A percentile compares a stretch with the other conserved stretches of the same genome.
Evolutionary conservation across 1,140 invertebrate genomes (phyloP).

Genomic region (Diorhabda sublineata): DNA sequence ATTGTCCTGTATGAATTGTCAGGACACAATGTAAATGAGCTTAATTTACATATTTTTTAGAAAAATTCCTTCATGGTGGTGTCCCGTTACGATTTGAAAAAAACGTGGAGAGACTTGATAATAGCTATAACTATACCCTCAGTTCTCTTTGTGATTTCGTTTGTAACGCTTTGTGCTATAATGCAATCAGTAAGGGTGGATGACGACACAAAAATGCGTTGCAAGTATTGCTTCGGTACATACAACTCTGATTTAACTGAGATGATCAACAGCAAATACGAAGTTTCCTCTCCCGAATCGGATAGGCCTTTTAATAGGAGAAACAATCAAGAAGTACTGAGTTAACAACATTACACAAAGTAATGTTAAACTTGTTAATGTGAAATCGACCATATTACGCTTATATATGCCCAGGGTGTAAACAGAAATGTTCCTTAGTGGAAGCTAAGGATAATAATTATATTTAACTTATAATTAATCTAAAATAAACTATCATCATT

Average conservation of each 20-base stretch:
- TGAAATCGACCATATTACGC: background rate
- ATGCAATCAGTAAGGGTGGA: constrained; percentile 84
- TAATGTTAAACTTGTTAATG: background rate
- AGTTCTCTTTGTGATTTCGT: constrained; percentile 78
- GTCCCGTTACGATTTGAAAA: constrained; percentile 71
- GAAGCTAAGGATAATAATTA: background rate
- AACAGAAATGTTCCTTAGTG: background rate
- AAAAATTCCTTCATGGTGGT: constrained; percentile 57
- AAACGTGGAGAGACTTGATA: constrained; percentile 76
- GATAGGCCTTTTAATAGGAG: constrained; percentile 28
- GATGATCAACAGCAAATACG: constrained; percentile 42
- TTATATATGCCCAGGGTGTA: background rate
- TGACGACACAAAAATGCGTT: constrained; percentile 83
- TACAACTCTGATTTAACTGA: constrained; percentile 38
- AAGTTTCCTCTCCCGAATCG: constrained; percentile 40
- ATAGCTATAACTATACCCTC: constrained; percentile 74
- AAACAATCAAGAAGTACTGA: constrained; percentile 11
- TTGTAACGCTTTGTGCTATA: constrained; percentile 77
- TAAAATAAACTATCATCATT: too few species aligned
- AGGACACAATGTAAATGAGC: too few species aligned
- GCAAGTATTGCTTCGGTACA: constrained; percentile 64
- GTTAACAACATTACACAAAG: constrained; percentile 12
- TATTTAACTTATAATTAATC: background rate
- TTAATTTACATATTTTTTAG: constrained; percentile 30
- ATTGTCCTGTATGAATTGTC: too few species aligned